phyloP scores from a whole-genome alignment of 2,888 invertebrate species.

The Agrochola lota region DNA sequence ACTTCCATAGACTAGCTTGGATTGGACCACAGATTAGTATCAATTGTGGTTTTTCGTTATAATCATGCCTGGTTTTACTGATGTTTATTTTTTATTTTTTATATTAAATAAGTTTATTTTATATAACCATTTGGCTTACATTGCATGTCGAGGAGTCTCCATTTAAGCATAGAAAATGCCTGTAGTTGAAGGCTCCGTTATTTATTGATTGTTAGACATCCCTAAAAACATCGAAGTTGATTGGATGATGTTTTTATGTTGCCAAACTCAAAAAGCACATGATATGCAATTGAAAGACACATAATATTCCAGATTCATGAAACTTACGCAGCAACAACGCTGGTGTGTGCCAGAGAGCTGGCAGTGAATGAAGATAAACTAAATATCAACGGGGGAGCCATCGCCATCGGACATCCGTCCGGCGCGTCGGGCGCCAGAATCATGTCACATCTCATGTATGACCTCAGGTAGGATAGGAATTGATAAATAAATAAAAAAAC shows the following conservation, averaged over 20 bases:
- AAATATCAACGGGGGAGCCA: slow-evolving; percentile 98
- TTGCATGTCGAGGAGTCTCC: too few relatives aligned
- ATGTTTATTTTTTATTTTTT: too few relatives aligned
- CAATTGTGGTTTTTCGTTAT: neutral
- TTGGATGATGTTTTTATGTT: neutral
- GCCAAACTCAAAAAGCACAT: neutral
- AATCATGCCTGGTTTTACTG: too few relatives aligned
- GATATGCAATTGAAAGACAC: neutral
- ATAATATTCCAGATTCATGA: slow-evolving; percentile 93
- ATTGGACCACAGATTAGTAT: neutral
- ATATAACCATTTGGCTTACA: too few relatives aligned
- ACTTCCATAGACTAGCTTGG: neutral
- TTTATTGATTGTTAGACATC: too few relatives aligned
- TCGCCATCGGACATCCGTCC: slow-evolving; percentile 98
- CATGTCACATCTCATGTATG: slow-evolving; percentile 30
- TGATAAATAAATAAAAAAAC: too few relatives aligned
- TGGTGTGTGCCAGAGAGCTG: slow-evolving; percentile 93
- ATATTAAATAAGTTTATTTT: too few relatives aligned
- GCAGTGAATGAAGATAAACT: slow-evolving; percentile 95
- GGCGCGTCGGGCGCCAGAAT: slow-evolving; percentile 96
- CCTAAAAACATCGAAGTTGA: neutral
- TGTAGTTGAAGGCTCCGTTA: too few relatives aligned
- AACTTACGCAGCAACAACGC: slow-evolving; percentile 28
- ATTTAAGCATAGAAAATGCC: too few relatives aligned
- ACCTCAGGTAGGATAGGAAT: slow-evolving; percentile 25